Conservation (phyloP, 2,113 vertebrate species). For the Cichladusa arquata region DNA sequence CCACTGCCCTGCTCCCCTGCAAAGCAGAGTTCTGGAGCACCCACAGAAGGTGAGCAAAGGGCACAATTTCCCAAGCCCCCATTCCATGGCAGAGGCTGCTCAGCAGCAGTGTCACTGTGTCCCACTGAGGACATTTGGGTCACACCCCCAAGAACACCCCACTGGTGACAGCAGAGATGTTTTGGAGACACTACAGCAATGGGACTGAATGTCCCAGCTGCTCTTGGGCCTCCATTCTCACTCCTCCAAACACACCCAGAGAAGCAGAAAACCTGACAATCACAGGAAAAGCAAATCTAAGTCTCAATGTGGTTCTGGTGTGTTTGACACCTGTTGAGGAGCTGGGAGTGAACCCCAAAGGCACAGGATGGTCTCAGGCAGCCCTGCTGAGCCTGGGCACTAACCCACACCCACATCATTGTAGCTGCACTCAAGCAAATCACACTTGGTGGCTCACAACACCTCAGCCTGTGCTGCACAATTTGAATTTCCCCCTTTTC, state of each 20-base stretch:
- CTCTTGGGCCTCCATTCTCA: background rate
- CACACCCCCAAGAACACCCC: background rate
- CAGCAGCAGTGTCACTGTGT: fast-evolving
- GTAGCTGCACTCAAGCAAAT: background rate
- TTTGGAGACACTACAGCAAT: background rate
- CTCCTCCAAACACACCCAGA: background rate
- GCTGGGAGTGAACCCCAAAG: background rate
- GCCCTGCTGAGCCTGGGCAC: fast-evolving
- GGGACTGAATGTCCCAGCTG: fast-evolving
- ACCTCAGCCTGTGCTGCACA: background rate
- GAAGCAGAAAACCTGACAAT: background rate
- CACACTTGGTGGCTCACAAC: too few species aligned
- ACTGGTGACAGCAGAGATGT: background rate
- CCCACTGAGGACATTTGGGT: background rate
- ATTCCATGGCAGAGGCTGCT: too few species aligned
- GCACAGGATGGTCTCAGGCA: background rate
- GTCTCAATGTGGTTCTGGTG: fast-evolving
- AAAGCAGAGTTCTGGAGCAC: background rate
- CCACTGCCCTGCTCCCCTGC: too few species aligned
- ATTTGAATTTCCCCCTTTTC: background rate
- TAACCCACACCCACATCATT: fast-evolving
- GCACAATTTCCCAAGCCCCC: fast-evolving
- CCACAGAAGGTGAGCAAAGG: fast-evolving
- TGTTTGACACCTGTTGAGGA: fast-evolving
- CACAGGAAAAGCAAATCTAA: fast-evolving